A percentile compares a stretch with the other conserved stretches of the same genome.
Conservation (phyloP, 2,113 vertebrate genomes). For the Microtus montanus region DNA sequence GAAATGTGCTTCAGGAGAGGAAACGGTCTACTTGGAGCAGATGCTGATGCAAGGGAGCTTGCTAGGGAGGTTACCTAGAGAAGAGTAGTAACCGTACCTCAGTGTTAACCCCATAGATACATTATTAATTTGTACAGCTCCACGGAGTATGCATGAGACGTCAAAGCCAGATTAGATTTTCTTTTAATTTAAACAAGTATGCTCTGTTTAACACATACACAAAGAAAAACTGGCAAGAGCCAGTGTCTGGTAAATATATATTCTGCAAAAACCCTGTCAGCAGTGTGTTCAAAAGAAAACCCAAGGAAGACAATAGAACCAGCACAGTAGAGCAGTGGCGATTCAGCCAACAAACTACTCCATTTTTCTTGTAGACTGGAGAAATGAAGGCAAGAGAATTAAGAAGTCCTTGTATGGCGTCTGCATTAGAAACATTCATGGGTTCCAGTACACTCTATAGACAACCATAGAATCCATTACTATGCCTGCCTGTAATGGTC, state of each 20-base stretch:
- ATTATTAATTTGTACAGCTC: conserved; percentile 59
- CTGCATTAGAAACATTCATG: not conserved
- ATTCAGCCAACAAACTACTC: not conserved
- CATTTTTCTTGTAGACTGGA: not conserved
- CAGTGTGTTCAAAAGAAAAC: not conserved
- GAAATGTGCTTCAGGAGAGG: not conserved
- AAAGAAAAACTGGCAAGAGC: not conserved
- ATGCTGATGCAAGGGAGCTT: conserved; percentile 20
- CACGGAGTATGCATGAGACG: not conserved
- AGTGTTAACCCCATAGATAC: conserved; percentile 9
- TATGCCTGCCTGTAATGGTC: not conserved
- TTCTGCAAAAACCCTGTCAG: not conserved
- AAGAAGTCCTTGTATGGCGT: not conserved
- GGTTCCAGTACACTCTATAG: not conserved
- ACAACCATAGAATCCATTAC: not conserved
- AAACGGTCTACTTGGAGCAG: not conserved
- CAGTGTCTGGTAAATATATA: not conserved
- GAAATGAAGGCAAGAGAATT: not conserved
- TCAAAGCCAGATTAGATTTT: conserved; percentile 23
- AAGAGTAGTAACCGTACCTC: not conserved
- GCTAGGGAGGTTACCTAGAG: not conserved
- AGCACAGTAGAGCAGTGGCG: not conserved
- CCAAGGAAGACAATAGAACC: not conserved
- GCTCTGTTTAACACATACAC: conserved; percentile 35
- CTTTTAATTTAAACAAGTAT: conserved; percentile 42